These are phyloP conservation scores for Oncopeltus fasciatus DNA, from an alignment of 1,140 invertebrate genomes.

Conservation along the genomic window DNA sequence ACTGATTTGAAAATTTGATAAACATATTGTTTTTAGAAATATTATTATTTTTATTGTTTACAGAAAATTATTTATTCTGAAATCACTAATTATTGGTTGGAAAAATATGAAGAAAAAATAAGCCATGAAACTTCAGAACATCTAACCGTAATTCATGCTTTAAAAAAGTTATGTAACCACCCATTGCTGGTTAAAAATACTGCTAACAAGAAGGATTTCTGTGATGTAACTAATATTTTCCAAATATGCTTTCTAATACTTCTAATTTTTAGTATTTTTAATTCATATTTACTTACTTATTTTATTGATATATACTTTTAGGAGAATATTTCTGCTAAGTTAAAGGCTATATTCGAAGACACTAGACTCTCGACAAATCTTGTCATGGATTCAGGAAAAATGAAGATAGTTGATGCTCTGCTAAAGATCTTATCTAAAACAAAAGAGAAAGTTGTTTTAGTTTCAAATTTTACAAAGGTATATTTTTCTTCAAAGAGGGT, in stretches of 20 bases:
- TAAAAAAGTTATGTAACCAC: conserved; percentile 62
- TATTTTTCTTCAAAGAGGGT: too few relatives aligned
- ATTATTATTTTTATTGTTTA: conserved; percentile 9
- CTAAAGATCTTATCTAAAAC: conserved; percentile 30
- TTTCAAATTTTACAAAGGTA: conserved; percentile 51
- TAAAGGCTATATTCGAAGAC: conserved; percentile 8
- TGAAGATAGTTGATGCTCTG: conserved; percentile 36
- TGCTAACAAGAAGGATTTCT: conserved; percentile 13
- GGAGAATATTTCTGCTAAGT: conserved; percentile 14
- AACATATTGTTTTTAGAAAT: not conserved
- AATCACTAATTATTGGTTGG: conserved; percentile 30
- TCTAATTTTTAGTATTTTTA: too few relatives aligned
- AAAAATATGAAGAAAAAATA: conserved; percentile 28
- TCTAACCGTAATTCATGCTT: conserved; percentile 41
- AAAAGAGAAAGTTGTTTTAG: conserved; percentile 47
- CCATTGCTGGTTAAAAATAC: conserved; percentile 34
- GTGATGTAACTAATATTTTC: conserved; percentile 9
- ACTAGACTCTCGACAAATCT: conserved; percentile 9
- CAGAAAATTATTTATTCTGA: conserved; percentile 35
- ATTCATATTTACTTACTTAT: not conserved
- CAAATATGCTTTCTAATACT: too few relatives aligned
- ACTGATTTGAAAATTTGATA: too few relatives aligned
- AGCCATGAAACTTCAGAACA: conserved; percentile 24
- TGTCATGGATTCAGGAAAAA: conserved; percentile 37
- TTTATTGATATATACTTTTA: too few relatives aligned